Base-by-base conservation (phyloP, 2,113 vertebrate species). In the Coptodon bakossiorum region DNA sequence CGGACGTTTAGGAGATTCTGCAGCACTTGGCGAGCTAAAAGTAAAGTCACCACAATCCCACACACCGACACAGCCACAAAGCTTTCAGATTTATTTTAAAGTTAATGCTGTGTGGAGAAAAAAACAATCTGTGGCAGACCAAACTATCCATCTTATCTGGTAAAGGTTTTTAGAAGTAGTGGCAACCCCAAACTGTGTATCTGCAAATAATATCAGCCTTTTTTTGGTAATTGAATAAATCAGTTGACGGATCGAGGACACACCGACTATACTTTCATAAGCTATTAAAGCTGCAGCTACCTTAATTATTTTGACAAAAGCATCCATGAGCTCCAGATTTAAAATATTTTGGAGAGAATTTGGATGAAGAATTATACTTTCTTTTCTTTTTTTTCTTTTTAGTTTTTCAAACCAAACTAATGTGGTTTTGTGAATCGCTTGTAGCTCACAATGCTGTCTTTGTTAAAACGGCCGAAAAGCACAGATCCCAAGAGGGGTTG, bases 381-480 rank as follows among this genome's bases (percentile, higher is more conserved):
- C 3, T 79, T 76, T 8, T 14, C 3, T 16, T 68, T 83, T 17
- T 34, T 19, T 34, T 9, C 2, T 43, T 71, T 71, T 73, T 17
- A 17, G 61, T 38, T 5, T 66, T 84, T 40, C 9, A 13, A 81
- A 31, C 17, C 27, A 52, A 40, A 84, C 71, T 86, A 52, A 68
- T 53, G 54, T 52, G 73, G 12, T 45, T 79, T 80, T 84, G 14
- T 50, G 29, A 63, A 79, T 29, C 10, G 17, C 24, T 31, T 52
- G 13, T 45, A 56, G 66, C 54, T 89, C 90, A 92, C 87, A 92
- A 7, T 86, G 79, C 63, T 34, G 29, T 80, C 84, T 91, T 89
- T 90, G 90, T 91, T 88, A 38, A 82, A 91, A 78, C 38, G 22
- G 86, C 50, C 19, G 10, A 80, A 63, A 76, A 68, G 80, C 66